Evolutionary conservation across 2,888 invertebrate genomes (phyloP).

Genomic region (Myopa tessellatipennis): DNA sequence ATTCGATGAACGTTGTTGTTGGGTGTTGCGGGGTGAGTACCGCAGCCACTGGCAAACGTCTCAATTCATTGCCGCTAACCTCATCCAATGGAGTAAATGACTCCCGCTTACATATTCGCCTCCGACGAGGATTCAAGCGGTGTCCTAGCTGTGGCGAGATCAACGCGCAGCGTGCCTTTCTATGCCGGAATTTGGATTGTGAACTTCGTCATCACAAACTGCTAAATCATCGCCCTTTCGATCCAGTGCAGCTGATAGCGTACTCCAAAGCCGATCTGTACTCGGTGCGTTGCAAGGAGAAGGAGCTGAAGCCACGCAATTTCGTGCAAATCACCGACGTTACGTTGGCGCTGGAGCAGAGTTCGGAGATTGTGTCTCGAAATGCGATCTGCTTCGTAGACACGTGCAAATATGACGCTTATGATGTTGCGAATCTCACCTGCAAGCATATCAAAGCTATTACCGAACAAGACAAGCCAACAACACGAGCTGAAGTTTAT

Average conservation of each 20-base stretch:
- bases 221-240: conserved; percentile 51
- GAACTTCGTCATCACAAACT: conserved; percentile 57
- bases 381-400: conserved; percentile 60
- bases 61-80: background rate
- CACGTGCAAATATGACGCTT: conserved; percentile 57
- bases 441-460: conserved; percentile 64
- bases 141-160: conserved; percentile 81
- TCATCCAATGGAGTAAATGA: background rate
- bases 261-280: conserved; percentile 73
- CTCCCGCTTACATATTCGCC: conserved; percentile 22
- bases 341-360: conserved; percentile 62
- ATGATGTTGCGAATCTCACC: conserved; percentile 48
- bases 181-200: conserved; percentile 59
- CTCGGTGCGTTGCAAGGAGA: conserved; percentile 77
- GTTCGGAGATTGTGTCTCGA: conserved; percentile 61
- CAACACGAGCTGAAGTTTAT: conserved; percentile 55
- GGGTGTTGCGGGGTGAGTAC: conserved; percentile 26
- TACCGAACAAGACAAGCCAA: conserved; percentile 41
- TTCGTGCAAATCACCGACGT: conserved; percentile 75
- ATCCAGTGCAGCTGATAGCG: conserved; percentile 70
- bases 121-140: conserved; percentile 75
- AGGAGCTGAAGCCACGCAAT: conserved; percentile 77
- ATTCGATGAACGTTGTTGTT: background rate
- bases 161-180: conserved; percentile 77
- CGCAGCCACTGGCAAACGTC: conserved; percentile 12